Evolutionary conservation across 2,113 vertebrate genomes (phyloP).

Genomic region (Dicerorhinus sumatrensis): DNA sequence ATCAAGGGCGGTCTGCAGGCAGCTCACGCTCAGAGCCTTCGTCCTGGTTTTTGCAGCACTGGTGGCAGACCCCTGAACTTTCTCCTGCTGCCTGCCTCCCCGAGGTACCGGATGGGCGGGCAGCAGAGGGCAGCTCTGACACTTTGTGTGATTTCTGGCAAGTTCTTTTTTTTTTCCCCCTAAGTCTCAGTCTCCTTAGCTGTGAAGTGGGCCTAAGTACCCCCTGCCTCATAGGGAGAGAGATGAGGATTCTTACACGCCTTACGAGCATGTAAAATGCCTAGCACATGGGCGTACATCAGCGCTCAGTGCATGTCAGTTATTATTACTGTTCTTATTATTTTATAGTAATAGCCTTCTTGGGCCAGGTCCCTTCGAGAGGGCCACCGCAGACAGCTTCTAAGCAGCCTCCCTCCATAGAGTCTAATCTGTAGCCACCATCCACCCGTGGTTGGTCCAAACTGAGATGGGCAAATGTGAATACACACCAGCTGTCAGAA

Average conservation of each 20-base stretch:
- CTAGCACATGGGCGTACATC: not conserved
- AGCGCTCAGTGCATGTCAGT: not conserved
- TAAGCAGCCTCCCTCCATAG: not conserved
- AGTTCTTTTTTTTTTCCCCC: not conserved
- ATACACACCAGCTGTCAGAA: not conserved
- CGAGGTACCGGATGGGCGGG: not conserved
- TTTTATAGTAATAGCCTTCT: not conserved
- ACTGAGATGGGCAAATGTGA: not conserved
- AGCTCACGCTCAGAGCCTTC: accelerated
- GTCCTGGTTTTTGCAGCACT: not conserved
- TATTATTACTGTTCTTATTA: not conserved
- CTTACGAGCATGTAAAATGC: not conserved
- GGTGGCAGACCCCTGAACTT: too few species aligned
- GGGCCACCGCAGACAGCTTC: not conserved
- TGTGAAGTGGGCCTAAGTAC: not conserved
- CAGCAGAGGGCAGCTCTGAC: not conserved
- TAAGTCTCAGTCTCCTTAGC: not conserved
- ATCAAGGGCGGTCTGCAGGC: too few species aligned
- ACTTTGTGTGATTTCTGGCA: not conserved
- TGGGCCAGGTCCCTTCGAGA: not conserved
- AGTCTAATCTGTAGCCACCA: not conserved
- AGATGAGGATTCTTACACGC: not conserved
- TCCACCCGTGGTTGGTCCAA: not conserved
- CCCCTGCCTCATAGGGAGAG: not conserved
- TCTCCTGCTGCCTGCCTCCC: not conserved